A percentile compares a stretch with the other conserved stretches of the same genome.
phyloP scores from a whole-genome alignment of 2,888 invertebrate genomes.

The Epistrophe grossulariae region DNA sequence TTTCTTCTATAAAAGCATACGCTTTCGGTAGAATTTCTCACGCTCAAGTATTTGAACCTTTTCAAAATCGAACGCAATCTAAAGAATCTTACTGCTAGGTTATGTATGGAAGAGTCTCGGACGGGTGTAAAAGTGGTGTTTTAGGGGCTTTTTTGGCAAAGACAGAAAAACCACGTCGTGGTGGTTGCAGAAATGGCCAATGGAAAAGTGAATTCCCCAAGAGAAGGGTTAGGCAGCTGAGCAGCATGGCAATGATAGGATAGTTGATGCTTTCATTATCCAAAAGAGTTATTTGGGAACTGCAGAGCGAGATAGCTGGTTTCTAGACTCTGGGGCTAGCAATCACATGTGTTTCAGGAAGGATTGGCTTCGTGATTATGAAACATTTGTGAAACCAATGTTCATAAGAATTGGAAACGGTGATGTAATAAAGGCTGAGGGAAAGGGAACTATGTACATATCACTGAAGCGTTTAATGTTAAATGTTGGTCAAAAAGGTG shows the following conservation, averaged over 20 bases:
- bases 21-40: too few species aligned
- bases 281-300: background rate
- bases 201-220: background rate
- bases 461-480: background rate
- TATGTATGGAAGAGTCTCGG: too few species aligned
- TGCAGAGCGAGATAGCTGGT: background rate
- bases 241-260: background rate
- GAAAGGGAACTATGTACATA: background rate
- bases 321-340: background rate
- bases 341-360: background rate
- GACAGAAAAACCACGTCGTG: too few species aligned
- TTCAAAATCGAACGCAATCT: too few species aligned
- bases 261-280: background rate
- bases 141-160: too few species aligned
- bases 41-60: too few species aligned
- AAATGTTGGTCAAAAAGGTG: background rate
- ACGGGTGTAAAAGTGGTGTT: too few species aligned
- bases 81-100: too few species aligned
- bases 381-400: background rate
- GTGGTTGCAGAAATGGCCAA: background rate
- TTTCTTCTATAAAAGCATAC: too few species aligned
- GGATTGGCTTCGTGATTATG: background rate
- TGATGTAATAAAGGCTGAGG: background rate
- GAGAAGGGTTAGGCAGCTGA: background rate
- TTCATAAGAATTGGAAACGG: background rate